phyloP scores from a whole-genome alignment of 2,113 vertebrate genomes.

The Chloroceryle aenea region DNA sequence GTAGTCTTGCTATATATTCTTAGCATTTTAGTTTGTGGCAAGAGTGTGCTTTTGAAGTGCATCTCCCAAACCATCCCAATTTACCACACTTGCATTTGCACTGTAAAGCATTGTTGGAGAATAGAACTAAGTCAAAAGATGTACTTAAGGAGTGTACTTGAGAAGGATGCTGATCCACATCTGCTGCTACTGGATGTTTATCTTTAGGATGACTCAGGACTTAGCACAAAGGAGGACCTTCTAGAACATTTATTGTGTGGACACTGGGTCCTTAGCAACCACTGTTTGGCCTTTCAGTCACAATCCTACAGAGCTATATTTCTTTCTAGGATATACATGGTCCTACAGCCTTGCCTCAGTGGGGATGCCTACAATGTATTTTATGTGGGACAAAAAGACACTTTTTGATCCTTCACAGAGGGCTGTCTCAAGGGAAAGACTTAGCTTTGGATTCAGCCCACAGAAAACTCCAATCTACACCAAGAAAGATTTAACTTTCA shows the following conservation, averaged over 20 bases:
- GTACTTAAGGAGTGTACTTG: neutral
- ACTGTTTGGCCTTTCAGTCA: accelerated
- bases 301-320: neutral
- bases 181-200: neutral
- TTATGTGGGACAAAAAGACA: neutral
- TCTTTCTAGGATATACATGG: accelerated
- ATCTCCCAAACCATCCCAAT: neutral
- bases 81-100: neutral
- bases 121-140: neutral
- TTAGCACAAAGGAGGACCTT: neutral
- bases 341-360: neutral
- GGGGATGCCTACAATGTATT: neutral
- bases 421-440: neutral
- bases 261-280: neutral
- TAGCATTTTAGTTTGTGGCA: neutral
- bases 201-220: neutral
- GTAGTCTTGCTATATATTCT: neutral
- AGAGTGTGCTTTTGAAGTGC: neutral
- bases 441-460: neutral
- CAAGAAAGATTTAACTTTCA: neutral
- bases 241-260: neutral
- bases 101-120: neutral
- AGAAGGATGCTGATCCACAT: neutral
- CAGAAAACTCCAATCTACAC: neutral
- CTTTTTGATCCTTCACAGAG: neutral